These are phyloP conservation scores for Syngnathus acus DNA, from an alignment of 2,797 vertebrate species.

Conservation along the genomic window DNA sequence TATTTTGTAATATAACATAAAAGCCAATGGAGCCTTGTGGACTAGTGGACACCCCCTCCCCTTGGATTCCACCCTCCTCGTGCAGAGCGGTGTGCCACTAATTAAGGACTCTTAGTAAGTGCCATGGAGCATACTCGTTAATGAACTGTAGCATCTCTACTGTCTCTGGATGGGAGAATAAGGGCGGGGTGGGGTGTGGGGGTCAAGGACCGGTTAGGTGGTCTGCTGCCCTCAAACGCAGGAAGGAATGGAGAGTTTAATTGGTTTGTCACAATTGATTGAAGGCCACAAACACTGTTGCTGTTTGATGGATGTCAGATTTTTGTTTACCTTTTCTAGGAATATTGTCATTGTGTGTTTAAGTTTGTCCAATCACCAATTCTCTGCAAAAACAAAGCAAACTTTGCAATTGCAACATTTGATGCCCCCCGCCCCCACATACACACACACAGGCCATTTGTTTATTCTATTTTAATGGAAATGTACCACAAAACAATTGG, in stretches of 20 bases:
- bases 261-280: not conserved
- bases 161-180: constrained; percentile 34
- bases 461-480: constrained; percentile 70
- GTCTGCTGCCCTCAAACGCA: constrained; percentile 6
- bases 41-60: constrained; percentile 26
- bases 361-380: not conserved
- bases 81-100: constrained; percentile 57
- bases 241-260: not conserved
- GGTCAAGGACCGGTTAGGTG: constrained; percentile 9
- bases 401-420: not conserved
- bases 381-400: not conserved
- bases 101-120: constrained; percentile 67
- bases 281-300: not conserved
- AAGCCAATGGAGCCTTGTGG: constrained; percentile 22
- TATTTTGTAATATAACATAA: not conserved
- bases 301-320: not conserved
- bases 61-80: constrained; percentile 15
- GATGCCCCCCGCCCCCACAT: not conserved
- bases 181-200: constrained; percentile 25
- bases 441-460: constrained; percentile 17
- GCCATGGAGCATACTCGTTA: constrained; percentile 63
- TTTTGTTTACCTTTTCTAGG: not conserved
- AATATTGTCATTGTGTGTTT: not conserved
- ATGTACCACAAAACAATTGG: constrained; percentile 67
- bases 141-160: constrained; percentile 63